Percentiles rank a stretch among this genome's conserved stretches.
Evolutionary conservation across 2,797 vertebrate species (phyloP).

Genomic region (Acipenser oxyrinchus): DNA sequence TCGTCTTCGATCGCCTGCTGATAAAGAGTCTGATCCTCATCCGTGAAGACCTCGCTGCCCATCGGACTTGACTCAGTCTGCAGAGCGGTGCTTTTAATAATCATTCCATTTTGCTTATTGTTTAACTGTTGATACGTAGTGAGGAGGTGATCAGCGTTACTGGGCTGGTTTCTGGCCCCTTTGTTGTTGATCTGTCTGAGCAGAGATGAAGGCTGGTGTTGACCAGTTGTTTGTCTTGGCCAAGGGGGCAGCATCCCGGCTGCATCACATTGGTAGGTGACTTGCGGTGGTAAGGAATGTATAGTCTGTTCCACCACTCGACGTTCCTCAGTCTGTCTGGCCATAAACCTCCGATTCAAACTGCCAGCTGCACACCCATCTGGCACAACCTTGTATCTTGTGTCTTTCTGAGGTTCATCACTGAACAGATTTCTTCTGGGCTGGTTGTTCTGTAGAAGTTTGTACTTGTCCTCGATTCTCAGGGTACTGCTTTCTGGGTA

Average conservation of each 20-base stretch:
- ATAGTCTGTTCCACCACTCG: constrained; percentile 17
- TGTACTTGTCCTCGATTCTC: constrained; percentile 54
- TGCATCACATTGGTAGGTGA: constrained; percentile 30
- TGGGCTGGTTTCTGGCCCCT: constrained; percentile 22
- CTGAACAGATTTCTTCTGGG: constrained; percentile 28
- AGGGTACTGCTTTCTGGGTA: constrained; percentile 54
- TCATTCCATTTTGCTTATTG: constrained; percentile 34
- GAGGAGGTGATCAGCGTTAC: constrained; percentile 28
- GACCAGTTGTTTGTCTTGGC: constrained; percentile 44
- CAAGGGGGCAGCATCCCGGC: constrained; percentile 30
- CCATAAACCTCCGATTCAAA: constrained; percentile 29
- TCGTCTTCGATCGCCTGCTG: constrained; percentile 44
- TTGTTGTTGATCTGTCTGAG: constrained; percentile 43
- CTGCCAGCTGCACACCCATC: constrained; percentile 27
- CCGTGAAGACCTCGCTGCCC: constrained; percentile 48
- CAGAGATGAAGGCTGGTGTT: constrained; percentile 54
- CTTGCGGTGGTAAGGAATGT: constrained; percentile 13
- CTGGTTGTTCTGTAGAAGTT: constrained; percentile 41
- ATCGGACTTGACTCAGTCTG: constrained; percentile 26
- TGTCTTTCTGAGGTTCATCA: constrained; percentile 34
- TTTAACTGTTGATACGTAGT: constrained; percentile 33
- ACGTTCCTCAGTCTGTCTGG: constrained; percentile 11
- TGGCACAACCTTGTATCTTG: constrained; percentile 27
- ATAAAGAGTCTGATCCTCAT: constrained; percentile 50
- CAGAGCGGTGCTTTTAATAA: constrained; percentile 24